Evolutionary conservation across 2,888 invertebrate genomes (phyloP), one percentile per base, ranked within the genome.

Genomic region (Elgonia sp.): DNA sequence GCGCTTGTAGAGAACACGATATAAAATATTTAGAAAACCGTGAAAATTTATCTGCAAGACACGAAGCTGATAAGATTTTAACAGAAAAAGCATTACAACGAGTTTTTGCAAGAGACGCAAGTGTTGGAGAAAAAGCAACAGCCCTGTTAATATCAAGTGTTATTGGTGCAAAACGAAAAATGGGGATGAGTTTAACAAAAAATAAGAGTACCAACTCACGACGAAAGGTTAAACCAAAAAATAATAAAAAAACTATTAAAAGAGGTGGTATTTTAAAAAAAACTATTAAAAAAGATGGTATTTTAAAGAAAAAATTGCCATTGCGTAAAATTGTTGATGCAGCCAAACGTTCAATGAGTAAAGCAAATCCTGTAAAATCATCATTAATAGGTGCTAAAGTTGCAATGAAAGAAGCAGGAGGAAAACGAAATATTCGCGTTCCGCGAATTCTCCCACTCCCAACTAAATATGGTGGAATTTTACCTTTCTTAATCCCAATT

Each of bases 401-500:
- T 9, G 84, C 77, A 6, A n/a, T 77, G n/a, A 84, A 20, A 57
- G 53, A 53, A 40, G 39, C 46, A 4, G 67, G 57, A 8, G 67
- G 79, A 21, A 79, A 67, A 67, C 53, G 29, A 1, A 65, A 84
- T 69, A 77, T 84, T 62, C 18, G 21, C n/a, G 8, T 84, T 14
- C 77, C 65, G 0, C 20, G 82, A 12, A 72, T 82, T 77, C 29
- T 72, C 20, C 67, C 82, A 16, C 10, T 86, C 0, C 63, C 86
- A 18, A 14, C 42, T 18, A 76, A 77, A 70, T 9, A 37, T 20
- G 91, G 91, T 3, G 91, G 91, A 2, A 21, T 92, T 42, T 50
- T 92, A 75, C 92, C 89, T 0, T 87, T 92, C 18, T n/a, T 73
- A 40, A 82, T 92, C 14, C 89, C 91, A 7, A 4, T 92, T 16